Base-by-base conservation (phyloP, 2,888 invertebrate species). In the Pseudococcus viburni region DNA sequence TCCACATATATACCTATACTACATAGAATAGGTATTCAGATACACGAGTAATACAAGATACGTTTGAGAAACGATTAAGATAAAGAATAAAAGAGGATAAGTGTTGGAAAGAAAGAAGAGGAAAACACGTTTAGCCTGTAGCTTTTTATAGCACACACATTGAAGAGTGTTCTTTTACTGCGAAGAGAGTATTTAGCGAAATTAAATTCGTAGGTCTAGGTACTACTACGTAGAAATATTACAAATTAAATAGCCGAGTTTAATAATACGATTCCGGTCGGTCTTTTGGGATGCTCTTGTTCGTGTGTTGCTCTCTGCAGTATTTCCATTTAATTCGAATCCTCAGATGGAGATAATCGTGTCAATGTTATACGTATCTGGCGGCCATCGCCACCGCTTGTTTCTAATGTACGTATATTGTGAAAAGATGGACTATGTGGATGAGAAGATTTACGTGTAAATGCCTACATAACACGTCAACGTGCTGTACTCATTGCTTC, bases 1-100 rank as follows among this genome's bases (percentile, higher is more conserved):
- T 85, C 85, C 42, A 85, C 85, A 55, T 55, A 59, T 84, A 19
- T 55, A 85, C n/a, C 8, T 33, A 85, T 85, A 85, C 55, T 5
- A 15, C 12, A 15, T 17, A 12, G 12, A 15, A 55, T 55, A 55
- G 55, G 55, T 55, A 55, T 5, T 19, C 26, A 51, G 19, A 19
- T 59, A 59, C 11, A 59, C 59, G 7, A 59, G 19, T 59, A 33
- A 33, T 33, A 33, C 26, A 15, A 51, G 59, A 6, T 59, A 73
- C 26, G 68, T 73, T 73, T 73, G 68, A 73, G 68, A 73, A 73
- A 26, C 68, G 68, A 73, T 73, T 73, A 73, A 73, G 26, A 26
- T 73, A 12, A 33, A 59, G 19, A 59, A 73, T 33, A 73, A 33
- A 73, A 73, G 68, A 73, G 11, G 9, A 73, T 11, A 73, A 22